A percentile compares a stretch with the other conserved stretches of the same genome.
Conservation (phyloP, 2,888 invertebrate species). For the Tipula lateralis region DNA sequence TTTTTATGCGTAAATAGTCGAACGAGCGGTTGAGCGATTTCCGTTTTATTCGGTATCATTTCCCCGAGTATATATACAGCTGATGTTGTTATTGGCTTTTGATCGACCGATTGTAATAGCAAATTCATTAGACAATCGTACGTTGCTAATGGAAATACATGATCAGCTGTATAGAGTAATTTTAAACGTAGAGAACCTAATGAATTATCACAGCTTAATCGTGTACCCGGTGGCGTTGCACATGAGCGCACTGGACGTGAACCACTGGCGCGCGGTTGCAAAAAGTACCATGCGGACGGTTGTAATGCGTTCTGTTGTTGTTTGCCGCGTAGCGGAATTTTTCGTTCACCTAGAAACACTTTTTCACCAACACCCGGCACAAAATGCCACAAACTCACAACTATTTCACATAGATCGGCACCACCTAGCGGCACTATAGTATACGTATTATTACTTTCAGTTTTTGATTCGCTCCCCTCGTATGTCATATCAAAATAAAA, state of each 20-base stretch:
- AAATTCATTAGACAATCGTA: slow-evolving; percentile 74
- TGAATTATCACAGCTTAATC: slow-evolving; percentile 57
- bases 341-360: slow-evolving; percentile 83
- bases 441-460: slow-evolving; percentile 50
- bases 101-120: slow-evolving; percentile 57
- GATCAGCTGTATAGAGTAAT: slow-evolving; percentile 83
- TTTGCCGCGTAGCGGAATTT: slow-evolving; percentile 67
- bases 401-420: slow-evolving; percentile 72
- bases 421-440: slow-evolving; percentile 55
- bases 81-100: slow-evolving; percentile 68
- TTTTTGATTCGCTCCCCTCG: slow-evolving; percentile 52
- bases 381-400: slow-evolving; percentile 83
- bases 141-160: slow-evolving; percentile 77
- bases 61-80: slow-evolving; percentile 78
- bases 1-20: slow-evolving; percentile 80
- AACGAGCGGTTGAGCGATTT: slow-evolving; percentile 84
- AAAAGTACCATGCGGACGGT: slow-evolving; percentile 70
- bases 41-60: slow-evolving; percentile 78
- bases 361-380: slow-evolving; percentile 70
- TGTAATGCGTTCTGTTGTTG: slow-evolving; percentile 57
- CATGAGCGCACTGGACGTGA: slow-evolving; percentile 57
- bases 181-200: slow-evolving; percentile 80
- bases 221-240: slow-evolving; percentile 70
- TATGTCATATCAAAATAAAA: slow-evolving; percentile 69
- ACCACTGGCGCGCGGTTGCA: slow-evolving; percentile 65